Base-by-base conservation (phyloP, 2,888 invertebrate genomes). In the Elmis aenea region DNA sequence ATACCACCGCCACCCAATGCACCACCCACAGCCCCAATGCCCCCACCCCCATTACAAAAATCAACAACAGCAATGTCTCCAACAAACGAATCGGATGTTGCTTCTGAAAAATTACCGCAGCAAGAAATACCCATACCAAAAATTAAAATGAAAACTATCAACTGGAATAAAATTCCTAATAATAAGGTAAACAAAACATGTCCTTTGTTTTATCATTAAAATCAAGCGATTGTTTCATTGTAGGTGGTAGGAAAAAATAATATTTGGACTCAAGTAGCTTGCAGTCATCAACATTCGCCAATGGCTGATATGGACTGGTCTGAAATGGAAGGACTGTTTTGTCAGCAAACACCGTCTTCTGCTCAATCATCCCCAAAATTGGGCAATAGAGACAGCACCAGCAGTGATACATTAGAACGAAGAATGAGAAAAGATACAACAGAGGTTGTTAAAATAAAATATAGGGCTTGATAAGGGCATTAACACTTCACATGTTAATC, bases 111-210 rank as follows among this genome's bases (percentile, higher is more conserved):
- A 51, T 71, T 92, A 55, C 92, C 92, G 8, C 92, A 92, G 58
- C 91, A 91, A 62, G 87, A 89, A 58, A 93, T 88, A 1, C 95
- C 95, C 0, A 81, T 84, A 39, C 95, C 96, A n/a, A 90, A 87
- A 66, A 81, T 87, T 14, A 95, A 94, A 68, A 94, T 96, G 93
- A 94, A 93, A 71, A 92, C 94, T 1, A 85, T 96, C 46, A 95
- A 96, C 62, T 97, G 96, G 96, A 90, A 91, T 63, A 96, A 95
- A 68, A 92, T 96, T 56, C 92, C 95, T 20, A 85, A 84, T 59
- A 85, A 84, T 61, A 91, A 89, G 72, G 85, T 85, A 48, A 33
- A 38, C 25, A 6, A 8, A 5, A n/a, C n/a, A n/a, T n/a, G n/a
- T n/a, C n/a, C n/a, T 12, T n/a, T 18, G 12, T 30, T 30, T 38